Percentiles rank a stretch among this genome's conserved stretches.
Evolutionary conservation across 2,113 vertebrate species (phyloP).

Genomic region (Dicaeum eximium): DNA sequence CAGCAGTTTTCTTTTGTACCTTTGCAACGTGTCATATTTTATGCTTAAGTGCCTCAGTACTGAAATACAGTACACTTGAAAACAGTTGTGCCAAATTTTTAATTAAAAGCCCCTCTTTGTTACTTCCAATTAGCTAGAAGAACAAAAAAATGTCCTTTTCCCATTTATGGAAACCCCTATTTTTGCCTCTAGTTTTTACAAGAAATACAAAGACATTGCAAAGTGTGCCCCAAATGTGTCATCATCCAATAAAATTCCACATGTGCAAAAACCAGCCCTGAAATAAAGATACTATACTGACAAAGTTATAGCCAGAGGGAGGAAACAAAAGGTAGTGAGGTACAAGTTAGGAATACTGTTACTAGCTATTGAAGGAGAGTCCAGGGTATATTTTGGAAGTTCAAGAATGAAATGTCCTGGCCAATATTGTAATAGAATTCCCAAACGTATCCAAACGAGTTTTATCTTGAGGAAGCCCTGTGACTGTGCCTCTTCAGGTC

Average conservation of each 20-base stretch:
- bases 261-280: not conserved
- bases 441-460: not conserved
- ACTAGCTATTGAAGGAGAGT: not conserved
- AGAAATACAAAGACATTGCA: not conserved
- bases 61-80: not conserved
- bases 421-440: not conserved
- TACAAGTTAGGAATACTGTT: not conserved
- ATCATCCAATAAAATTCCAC: not conserved
- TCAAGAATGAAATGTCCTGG: not conserved
- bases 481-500: not conserved
- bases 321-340: not conserved
- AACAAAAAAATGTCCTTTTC: not conserved
- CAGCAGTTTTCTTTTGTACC: not conserved
- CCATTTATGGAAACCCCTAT: not conserved
- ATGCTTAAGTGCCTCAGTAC: not conserved
- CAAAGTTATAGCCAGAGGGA: not conserved
- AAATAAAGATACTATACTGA: not conserved
- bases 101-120: not conserved
- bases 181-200: not conserved
- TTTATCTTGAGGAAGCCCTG: not conserved
- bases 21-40: fast-evolving
- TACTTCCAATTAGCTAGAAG: not conserved
- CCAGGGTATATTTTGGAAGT: not conserved
- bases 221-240: not conserved
- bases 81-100: not conserved